Percentiles rank a stretch among this genome's conserved stretches.
Evolutionary conservation across 2,888 invertebrate species (phyloP).

Genomic region (Augochlorella aurata): DNA sequence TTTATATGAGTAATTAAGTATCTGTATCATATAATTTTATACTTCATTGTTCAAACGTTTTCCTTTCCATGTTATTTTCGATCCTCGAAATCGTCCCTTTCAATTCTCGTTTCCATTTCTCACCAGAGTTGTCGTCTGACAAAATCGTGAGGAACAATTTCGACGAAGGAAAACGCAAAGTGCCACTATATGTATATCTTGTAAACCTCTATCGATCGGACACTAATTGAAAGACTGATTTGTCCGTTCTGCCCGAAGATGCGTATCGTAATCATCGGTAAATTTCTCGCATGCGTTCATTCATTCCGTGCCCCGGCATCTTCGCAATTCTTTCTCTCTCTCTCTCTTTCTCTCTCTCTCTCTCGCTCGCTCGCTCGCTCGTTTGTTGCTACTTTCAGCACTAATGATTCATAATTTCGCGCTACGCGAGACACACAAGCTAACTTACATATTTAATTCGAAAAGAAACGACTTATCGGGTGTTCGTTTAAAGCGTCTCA

Average conservation of each 20-base stretch:
- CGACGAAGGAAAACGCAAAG: slow-evolving; percentile 22
- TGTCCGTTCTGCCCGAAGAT: slow-evolving; percentile 18
- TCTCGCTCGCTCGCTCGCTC: not conserved
- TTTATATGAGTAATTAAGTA: slow-evolving; percentile 39
- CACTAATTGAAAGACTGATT: slow-evolving; percentile 14
- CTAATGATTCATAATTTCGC: not conserved
- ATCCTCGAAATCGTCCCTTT: slow-evolving; percentile 8
- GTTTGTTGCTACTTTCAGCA: slow-evolving; percentile 7
- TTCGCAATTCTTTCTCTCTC: not conserved
- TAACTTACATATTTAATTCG: slow-evolving; percentile 8
- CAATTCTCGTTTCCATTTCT: not conserved
- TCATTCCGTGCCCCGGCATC: slow-evolving; percentile 2
- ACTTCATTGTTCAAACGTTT: slow-evolving; percentile 30
- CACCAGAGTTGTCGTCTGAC: not conserved
- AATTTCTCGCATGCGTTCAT: not conserved
- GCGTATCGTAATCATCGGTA: slow-evolving; percentile 3
- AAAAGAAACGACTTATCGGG: not conserved
- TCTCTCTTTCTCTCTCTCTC: not conserved
- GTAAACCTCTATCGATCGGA: slow-evolving; percentile 10
- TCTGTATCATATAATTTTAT: slow-evolving; percentile 47
- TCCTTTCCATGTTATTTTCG: slow-evolving; percentile 13
- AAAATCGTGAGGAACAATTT: not conserved
- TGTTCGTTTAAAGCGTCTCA: not conserved
- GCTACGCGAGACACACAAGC: slow-evolving; percentile 16
- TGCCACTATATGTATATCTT: slow-evolving; percentile 1